phyloP scores from a whole-genome alignment of 2,888 invertebrate genomes.

The Spicauda simplicius region DNA sequence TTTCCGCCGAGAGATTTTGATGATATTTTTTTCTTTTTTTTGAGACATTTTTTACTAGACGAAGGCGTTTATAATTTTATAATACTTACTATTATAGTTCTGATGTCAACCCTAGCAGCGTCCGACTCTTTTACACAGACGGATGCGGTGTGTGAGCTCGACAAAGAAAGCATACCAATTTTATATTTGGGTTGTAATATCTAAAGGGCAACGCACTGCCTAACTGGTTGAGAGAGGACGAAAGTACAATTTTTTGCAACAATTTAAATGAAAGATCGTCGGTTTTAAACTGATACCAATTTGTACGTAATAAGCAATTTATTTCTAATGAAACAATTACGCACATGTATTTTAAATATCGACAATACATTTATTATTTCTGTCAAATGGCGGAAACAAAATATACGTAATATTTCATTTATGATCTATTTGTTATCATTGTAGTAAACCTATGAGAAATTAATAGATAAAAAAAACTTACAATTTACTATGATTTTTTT shows the following conservation, averaged over 20 bases:
- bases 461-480: no score
- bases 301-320: not conserved
- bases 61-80: no score
- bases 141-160: slow-evolving; percentile 45
- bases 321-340: not conserved
- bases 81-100: no score
- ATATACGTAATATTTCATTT: no score
- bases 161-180: slow-evolving; percentile 67
- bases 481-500: no score
- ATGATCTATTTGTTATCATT: no score
- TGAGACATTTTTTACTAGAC: no score
- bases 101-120: not conserved
- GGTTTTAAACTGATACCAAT: not conserved
- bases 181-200: slow-evolving; percentile 74
- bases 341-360: not conserved
- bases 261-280: slow-evolving; percentile 69
- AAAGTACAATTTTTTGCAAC: slow-evolving; percentile 76
- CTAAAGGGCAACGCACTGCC: slow-evolving; percentile 76
- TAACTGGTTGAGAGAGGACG: slow-evolving; percentile 80
- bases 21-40: no score
- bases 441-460: no score
- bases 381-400: no score
- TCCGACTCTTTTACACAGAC: slow-evolving; percentile 57
- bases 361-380: not conserved
- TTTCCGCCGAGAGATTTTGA: no score